Percentiles rank a stretch among this genome's conserved stretches.
Conservation (phyloP, 1,140 invertebrate species). For the Pseudomyrmex gracilis region DNA sequence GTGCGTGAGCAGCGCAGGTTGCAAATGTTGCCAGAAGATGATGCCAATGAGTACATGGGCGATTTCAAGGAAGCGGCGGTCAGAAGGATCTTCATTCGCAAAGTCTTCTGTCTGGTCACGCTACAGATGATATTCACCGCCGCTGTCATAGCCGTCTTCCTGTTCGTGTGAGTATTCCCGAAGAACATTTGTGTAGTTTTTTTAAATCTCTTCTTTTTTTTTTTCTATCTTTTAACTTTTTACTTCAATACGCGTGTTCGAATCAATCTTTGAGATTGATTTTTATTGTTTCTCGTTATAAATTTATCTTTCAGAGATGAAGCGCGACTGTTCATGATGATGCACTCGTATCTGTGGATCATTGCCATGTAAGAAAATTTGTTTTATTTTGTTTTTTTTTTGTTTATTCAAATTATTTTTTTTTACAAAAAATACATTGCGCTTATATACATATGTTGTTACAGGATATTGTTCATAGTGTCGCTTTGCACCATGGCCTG, state of each 20-base stretch:
- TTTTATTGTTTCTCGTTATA: not conserved
- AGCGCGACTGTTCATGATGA: constrained; percentile 73
- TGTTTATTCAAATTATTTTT: no score
- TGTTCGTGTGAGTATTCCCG: constrained; percentile 75
- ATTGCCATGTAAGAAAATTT: constrained; percentile 73
- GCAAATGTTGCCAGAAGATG: constrained; percentile 29
- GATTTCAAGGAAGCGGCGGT: constrained; percentile 75
- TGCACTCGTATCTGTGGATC: constrained; percentile 75
- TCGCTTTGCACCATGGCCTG: constrained; percentile 83
- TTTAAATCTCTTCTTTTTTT: not conserved
- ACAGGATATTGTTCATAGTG: constrained; percentile 81
- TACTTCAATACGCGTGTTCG: not conserved
- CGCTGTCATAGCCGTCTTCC: constrained; percentile 72
- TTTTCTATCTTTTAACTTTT: not conserved
- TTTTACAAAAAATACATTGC: no score
- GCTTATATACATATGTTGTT: constrained; percentile 31
- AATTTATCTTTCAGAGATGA: constrained; percentile 60
- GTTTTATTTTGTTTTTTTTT: not conserved
- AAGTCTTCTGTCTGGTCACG: constrained; percentile 77
- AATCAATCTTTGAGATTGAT: no score
- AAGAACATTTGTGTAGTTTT: not conserved
- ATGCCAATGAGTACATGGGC: constrained; percentile 71
- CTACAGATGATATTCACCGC: constrained; percentile 77
- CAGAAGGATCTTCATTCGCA: constrained; percentile 76
- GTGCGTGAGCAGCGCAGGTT: constrained; percentile 65